Conservation (phyloP, 2,113 vertebrate genomes). For the Cricetomys ansorgei region DNA sequence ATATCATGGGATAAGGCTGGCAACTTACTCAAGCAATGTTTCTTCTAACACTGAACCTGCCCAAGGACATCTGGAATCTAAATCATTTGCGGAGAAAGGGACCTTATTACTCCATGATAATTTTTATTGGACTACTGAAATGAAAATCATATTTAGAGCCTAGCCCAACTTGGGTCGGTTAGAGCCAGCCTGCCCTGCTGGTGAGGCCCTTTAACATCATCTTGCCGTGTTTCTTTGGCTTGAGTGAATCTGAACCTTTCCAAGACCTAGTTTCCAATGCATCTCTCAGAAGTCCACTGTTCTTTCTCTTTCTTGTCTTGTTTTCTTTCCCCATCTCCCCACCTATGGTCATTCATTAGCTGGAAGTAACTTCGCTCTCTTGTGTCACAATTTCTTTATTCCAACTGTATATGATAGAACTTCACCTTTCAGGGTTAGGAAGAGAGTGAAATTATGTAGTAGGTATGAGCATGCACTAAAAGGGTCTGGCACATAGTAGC, state of each 20-base stretch:
- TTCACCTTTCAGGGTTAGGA: background rate
- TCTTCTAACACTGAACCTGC: background rate
- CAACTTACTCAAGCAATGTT: slow-evolving; percentile 45
- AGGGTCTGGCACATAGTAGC: background rate
- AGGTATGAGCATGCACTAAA: background rate
- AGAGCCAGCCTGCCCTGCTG: background rate
- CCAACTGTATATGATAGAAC: background rate
- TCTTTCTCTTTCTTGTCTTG: slow-evolving; percentile 3
- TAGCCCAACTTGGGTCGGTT: background rate
- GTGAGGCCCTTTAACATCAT: background rate
- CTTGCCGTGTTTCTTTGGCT: slow-evolving; percentile 7
- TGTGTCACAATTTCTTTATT: slow-evolving; percentile 19
- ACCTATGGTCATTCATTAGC: background rate
- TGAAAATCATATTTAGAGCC: slow-evolving; percentile 26
- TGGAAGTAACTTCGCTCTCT: background rate
- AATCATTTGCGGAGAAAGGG: background rate
- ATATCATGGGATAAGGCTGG: background rate
- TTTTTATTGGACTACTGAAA: background rate
- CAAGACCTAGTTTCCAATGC: background rate
- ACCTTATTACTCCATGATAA: background rate
- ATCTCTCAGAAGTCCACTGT: background rate
- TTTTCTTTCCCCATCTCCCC: background rate
- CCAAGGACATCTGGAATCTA: slow-evolving; percentile 29
- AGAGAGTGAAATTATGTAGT: background rate
- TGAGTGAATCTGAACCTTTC: background rate